Base-by-base conservation (phyloP, 2,113 vertebrate genomes). In the Podarcis raffonei region DNA sequence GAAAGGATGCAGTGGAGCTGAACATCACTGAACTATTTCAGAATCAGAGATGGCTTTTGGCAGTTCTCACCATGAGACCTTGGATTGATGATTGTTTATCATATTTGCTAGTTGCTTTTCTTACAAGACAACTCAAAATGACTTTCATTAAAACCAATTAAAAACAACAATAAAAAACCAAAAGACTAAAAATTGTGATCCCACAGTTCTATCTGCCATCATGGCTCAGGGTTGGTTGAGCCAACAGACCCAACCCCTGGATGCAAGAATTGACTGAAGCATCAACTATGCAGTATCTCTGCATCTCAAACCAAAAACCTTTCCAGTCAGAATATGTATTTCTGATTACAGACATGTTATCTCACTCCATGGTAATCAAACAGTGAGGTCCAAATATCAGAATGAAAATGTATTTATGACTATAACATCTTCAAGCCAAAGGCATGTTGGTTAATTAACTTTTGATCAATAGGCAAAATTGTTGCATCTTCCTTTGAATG, bases 381-480 rank as follows among this genome's bases (percentile, higher is more conserved):
- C 68, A 89, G 39, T 27, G 89, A 86, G 85, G 1, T 22, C 32
- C 18, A 89, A 81, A 23, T 77, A 89, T 82, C 72, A 77, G 0
- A 92, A 65, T 82, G 66, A 74, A 1, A 90, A 48, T 2, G 4
- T 30, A n/a, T 89, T 71, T 82, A 35, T 57, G 35, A 62, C 48
- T 86, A 71, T 39, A 35, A 85, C 88, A 89, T 84, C 35, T 89
- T 89, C 39, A 80, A 68, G 88, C 7, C 18, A 35, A 75, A 65
- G 13, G 13, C 62, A 90, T 90, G 68, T 88, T 90, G 81, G 32
- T 75, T 91, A 91, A 91, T 93, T 90, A 94, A 87, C 32, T 93
- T 89, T 1, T 15, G 22, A 75, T 91, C 89, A 88, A 85, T 39
- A 68, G 75, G 30, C 87, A 75, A 80, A 89, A 88, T 11, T 86